phyloP scores from a whole-genome alignment of 2,888 invertebrate genomes.

The Eurytoma adleriae region DNA sequence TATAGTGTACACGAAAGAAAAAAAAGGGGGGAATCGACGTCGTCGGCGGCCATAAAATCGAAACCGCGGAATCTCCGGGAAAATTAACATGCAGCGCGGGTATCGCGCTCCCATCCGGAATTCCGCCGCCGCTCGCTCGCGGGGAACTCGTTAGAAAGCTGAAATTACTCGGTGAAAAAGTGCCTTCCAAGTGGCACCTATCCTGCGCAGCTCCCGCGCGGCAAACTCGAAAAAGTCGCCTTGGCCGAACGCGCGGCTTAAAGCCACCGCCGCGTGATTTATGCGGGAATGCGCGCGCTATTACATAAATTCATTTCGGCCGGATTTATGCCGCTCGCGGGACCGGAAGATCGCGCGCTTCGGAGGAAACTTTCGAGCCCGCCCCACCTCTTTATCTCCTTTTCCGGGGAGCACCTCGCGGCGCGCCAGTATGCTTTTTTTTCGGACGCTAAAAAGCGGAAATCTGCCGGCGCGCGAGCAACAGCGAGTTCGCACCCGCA shows the following conservation, averaged over 20 bases:
- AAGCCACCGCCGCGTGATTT: conserved; percentile 25
- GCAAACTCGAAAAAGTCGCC: conserved; percentile 10
- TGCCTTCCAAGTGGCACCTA: not conserved
- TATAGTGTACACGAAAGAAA: not conserved
- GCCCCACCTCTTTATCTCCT: not conserved
- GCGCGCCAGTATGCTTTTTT: not conserved
- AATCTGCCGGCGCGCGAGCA: too few species aligned
- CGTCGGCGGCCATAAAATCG: not conserved
- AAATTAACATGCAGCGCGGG: conserved; percentile 44
- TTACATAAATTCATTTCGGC: conserved; percentile 51
- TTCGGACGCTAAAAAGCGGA: not conserved
- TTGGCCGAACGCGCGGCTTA: too few species aligned
- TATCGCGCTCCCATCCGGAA: conserved; percentile 20
- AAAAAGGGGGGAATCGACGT: too few species aligned
- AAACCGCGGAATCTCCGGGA: not conserved
- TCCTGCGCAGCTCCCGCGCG: not conserved
- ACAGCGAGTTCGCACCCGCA: too few species aligned
- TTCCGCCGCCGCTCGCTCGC: not conserved
- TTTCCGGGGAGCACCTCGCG: not conserved
- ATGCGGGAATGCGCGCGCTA: conserved; percentile 37
- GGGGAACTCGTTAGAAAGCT: conserved; percentile 53
- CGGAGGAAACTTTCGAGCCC: not conserved
- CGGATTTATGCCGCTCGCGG: conserved; percentile 29
- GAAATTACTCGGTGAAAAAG: conserved; percentile 53
- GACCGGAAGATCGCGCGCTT: conserved; percentile 10